Evolutionary conservation across 2,888 invertebrate species (phyloP).

Genomic region (Cheilosia vulpina): DNA sequence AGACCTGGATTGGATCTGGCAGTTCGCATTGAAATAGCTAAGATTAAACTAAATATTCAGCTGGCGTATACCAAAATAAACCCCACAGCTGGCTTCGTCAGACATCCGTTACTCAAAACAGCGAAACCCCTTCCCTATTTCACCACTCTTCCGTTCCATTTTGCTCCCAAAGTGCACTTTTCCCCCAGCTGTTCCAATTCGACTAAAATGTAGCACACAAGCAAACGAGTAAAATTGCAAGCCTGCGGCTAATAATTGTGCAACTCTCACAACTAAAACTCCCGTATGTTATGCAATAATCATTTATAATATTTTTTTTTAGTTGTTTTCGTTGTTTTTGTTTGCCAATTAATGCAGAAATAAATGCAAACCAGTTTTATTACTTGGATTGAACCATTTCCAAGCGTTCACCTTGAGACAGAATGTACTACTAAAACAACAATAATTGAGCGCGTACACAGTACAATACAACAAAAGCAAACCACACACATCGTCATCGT

Average conservation of each 20-base stretch:
- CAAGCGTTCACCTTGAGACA: constrained; percentile 63
- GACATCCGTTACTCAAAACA: too few relatives aligned
- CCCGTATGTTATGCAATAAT: constrained; percentile 57
- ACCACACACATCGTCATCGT: constrained; percentile 36
- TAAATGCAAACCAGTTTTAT: constrained; percentile 53
- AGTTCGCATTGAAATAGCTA: too few relatives aligned
- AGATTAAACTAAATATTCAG: too few relatives aligned
- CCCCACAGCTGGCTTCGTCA: too few relatives aligned
- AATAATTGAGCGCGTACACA: too few relatives aligned
- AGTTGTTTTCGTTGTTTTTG: neutral
- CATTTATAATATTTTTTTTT: constrained; percentile 33
- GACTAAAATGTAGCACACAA: constrained; percentile 11
- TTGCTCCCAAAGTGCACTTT: too few relatives aligned
- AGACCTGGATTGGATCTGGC: too few relatives aligned
- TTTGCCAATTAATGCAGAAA: constrained; percentile 56
- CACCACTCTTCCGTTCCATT: too few relatives aligned
- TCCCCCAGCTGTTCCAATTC: constrained; percentile 16
- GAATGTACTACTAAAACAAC: constrained; percentile 3
- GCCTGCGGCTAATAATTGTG: constrained; percentile 41
- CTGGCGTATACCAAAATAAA: too few relatives aligned
- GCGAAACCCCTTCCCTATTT: too few relatives aligned
- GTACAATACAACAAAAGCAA: constrained; percentile 10
- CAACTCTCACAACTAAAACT: constrained; percentile 22
- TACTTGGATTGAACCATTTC: constrained; percentile 48
- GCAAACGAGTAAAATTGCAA: constrained; percentile 4